phyloP scores from a whole-genome alignment of 1,140 invertebrate species.

The Drosophila biarmipes region DNA sequence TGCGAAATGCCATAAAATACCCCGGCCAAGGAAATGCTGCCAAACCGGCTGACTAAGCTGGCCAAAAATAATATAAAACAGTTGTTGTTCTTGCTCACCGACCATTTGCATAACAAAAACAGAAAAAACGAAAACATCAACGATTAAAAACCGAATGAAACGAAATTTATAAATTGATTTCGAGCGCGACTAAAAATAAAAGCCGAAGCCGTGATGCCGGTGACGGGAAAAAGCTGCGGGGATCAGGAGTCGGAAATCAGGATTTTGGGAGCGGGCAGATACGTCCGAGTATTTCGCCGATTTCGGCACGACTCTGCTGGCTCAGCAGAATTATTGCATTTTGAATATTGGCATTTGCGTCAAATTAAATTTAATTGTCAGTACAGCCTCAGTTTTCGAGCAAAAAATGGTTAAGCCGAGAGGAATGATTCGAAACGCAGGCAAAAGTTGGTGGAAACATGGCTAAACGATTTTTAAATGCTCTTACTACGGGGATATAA shows the following conservation, averaged over 20 bases:
- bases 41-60: constrained; percentile 68
- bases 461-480: neutral
- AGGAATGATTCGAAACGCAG: constrained; percentile 1
- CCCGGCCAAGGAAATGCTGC: constrained; percentile 68
- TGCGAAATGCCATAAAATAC: constrained; percentile 44
- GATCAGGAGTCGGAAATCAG: constrained; percentile 26
- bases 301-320: constrained; percentile 15
- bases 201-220: constrained; percentile 7
- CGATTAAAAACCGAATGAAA: constrained; percentile 45
- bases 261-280: constrained; percentile 2
- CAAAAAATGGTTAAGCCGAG: constrained; percentile 2
- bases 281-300: constrained; percentile 6
- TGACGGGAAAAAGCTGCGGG: constrained; percentile 9
- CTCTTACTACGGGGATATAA: neutral
- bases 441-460: neutral
- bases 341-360: constrained; percentile 75
- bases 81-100: constrained; percentile 19
- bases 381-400: constrained; percentile 1
- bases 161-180: constrained; percentile 77
- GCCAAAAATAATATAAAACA: constrained; percentile 60
- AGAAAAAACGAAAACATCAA: constrained; percentile 11
- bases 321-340: constrained; percentile 75
- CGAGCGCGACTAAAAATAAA: constrained; percentile 53
- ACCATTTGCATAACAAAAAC: constrained; percentile 63
- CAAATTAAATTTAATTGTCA: constrained; percentile 82